Base-by-base conservation (phyloP, 2,113 vertebrate species). In the Turnix velox region DNA sequence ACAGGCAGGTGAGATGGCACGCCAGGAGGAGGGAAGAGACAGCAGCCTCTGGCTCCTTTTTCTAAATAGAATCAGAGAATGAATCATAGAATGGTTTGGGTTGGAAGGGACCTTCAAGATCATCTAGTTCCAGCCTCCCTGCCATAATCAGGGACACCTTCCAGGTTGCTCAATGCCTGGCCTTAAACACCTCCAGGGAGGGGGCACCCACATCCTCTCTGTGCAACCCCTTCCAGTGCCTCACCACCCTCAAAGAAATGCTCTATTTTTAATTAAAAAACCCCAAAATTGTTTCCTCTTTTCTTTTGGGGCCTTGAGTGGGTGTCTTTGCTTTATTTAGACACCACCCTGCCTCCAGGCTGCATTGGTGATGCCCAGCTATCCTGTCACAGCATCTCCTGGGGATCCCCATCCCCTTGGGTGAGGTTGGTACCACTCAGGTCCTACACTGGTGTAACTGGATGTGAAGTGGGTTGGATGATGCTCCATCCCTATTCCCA, bases 1-100 rank as follows among this genome's bases (percentile, higher is more conserved):
- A 55, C 7, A 45, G 84, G 84, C 93, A 94, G 81, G 78, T 91
- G 89, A 94, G 85, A 57, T 82, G 54, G 46, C 59, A 68, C 69
- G 43, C 8, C 1, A 48, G 25, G 0, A 5, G 57, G 37, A 51
- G 4, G 48, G 43, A 67, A 55, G 51, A 48, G 61, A 49, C 37
- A 46, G 2, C 40, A 65, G 31, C 72, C 51, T 39, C 83, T 75
- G n/a, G 24, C 40, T 31, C 77, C 48, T 59, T 63, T 78, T 58
- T 71, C 33, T 14, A 81, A 67, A n/a, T n/a, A n/a, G n/a, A n/a
- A n/a, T n/a, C n/a, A n/a, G n/a, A n/a, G n/a, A n/a, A n/a, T n/a
- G n/a, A n/a, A n/a, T n/a, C n/a, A n/a, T n/a, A n/a, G n/a, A n/a
- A n/a, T n/a, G n/a, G n/a, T n/a, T n/a, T n/a, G n/a, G n/a, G n/a